These are phyloP conservation scores for Clupea harengus DNA, from an alignment of 2,113 vertebrate genomes.

Conservation along the genomic window DNA sequence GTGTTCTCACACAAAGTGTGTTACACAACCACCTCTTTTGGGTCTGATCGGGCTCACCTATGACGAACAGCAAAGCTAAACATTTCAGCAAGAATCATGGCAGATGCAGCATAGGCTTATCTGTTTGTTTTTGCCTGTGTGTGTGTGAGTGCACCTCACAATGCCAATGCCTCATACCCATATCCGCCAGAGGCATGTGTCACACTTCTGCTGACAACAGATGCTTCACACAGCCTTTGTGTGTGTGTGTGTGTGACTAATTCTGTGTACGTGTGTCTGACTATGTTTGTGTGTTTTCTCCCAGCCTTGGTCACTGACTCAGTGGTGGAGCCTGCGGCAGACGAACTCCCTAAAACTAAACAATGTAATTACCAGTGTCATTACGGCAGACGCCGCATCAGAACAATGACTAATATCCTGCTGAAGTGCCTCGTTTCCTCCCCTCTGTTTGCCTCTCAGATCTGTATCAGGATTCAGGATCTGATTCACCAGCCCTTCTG, in stretches of 20 bases:
- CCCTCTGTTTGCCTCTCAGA: neutral
- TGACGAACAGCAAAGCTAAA: slow-evolving; percentile 14
- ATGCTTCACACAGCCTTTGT: slow-evolving; percentile 15
- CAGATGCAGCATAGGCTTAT: neutral
- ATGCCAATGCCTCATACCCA: neutral
- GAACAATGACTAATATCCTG: slow-evolving; percentile 18
- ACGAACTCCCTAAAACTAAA: slow-evolving; percentile 17
- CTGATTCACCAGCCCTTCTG: neutral
- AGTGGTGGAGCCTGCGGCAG: neutral
- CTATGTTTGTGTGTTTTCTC: neutral
- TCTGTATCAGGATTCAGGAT: neutral
- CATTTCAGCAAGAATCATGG: slow-evolving; percentile 32
- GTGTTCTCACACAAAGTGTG: slow-evolving; percentile 22
- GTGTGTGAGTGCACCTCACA: neutral
- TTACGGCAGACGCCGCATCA: neutral
- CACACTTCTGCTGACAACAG: slow-evolving; percentile 12
- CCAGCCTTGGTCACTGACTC: neutral
- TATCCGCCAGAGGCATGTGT: slow-evolving; percentile 6
- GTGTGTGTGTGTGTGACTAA: neutral
- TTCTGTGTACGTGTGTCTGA: neutral
- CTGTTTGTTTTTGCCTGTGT: neutral
- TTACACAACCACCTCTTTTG: slow-evolving; percentile 28
- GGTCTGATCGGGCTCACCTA: slow-evolving; percentile 23
- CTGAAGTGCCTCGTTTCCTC: slow-evolving; percentile 8
- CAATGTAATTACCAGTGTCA: slow-evolving; percentile 28